A percentile compares a stretch with the other conserved stretches of the same genome.
phyloP scores from a whole-genome alignment of 2,888 invertebrate species.

The Cryptosula pallasiana region DNA sequence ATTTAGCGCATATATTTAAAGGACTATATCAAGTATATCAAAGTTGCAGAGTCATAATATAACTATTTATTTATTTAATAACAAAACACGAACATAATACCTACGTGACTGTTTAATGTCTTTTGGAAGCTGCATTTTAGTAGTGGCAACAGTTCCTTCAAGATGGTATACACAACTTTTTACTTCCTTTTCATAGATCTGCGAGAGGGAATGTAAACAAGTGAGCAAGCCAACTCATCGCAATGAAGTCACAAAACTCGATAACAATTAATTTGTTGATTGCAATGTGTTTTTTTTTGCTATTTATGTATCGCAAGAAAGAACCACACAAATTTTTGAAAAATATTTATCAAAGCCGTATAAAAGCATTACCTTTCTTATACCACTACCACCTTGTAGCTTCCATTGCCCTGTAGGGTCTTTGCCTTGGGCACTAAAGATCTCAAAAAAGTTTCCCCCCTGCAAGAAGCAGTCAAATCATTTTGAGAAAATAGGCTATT shows the following conservation, averaged over 20 bases:
- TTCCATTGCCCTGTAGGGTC: constrained; percentile 45
- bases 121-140: constrained; percentile 47
- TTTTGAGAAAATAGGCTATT: too few relatives aligned
- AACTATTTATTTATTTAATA: neutral
- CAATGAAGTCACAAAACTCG: too few relatives aligned
- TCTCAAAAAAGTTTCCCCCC: constrained; percentile 50
- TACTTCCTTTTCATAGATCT: constrained; percentile 49
- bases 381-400: constrained; percentile 35
- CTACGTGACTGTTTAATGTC: constrained; percentile 42
- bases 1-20: too few relatives aligned
- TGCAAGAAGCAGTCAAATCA: too few relatives aligned
- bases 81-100: constrained; percentile 29
- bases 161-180: constrained; percentile 45
- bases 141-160: constrained; percentile 45
- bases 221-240: too few relatives aligned
- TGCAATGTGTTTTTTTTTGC: too few relatives aligned
- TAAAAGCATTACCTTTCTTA: constrained; percentile 45
- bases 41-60: neutral
- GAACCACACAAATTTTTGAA: too few relatives aligned
- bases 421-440: constrained; percentile 48
- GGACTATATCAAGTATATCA: too few relatives aligned
- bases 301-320: too few relatives aligned
- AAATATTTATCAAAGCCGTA: too few relatives aligned
- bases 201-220: too few relatives aligned
- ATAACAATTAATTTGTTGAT: too few relatives aligned